A percentile compares a stretch with the other conserved stretches of the same genome.
phyloP scores from a whole-genome alignment of 2,113 vertebrate species.

The Tautogolabrus adspersus region DNA sequence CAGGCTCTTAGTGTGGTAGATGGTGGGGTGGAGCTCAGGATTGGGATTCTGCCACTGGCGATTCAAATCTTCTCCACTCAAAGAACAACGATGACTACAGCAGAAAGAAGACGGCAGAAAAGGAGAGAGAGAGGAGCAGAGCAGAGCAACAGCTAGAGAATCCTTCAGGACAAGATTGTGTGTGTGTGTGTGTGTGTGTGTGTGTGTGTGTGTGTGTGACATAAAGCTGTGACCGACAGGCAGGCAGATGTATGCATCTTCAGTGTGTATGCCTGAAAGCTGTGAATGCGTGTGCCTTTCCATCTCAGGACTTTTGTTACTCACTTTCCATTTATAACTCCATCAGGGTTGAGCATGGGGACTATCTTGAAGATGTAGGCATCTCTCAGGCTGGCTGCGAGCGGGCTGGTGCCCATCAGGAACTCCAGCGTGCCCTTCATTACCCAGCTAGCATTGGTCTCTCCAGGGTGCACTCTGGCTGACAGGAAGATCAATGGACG shows the following conservation, averaged over 20 bases:
- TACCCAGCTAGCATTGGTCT: constrained; percentile 99
- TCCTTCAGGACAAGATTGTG: constrained; percentile 32
- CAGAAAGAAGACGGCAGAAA: constrained; percentile 30
- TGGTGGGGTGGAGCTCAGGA: constrained; percentile 95
- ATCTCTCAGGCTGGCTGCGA: constrained; percentile 92
- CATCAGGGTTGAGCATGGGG: constrained; percentile 99
- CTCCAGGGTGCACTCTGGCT: constrained; percentile 96
- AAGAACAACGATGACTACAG: constrained; percentile 94
- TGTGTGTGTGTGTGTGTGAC: constrained; percentile 14
- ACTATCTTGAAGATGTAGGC: constrained; percentile 98
- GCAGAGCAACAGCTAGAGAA: constrained; percentile 46
- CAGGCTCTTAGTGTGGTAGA: constrained; percentile 97
- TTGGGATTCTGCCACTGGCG: constrained; percentile 97
- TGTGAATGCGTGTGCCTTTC: not conserved
- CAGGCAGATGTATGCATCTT: constrained; percentile 24
- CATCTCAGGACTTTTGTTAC: constrained; percentile 48
- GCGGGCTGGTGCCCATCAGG: constrained; percentile 91
- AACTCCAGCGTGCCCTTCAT: constrained; percentile 99
- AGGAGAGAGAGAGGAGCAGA: constrained; percentile 33
- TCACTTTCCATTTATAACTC: constrained; percentile 99
- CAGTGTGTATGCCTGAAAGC: constrained; percentile 34
- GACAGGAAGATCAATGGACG: constrained; percentile 96
- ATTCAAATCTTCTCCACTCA: constrained; percentile 99
- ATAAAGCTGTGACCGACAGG: constrained; percentile 24
- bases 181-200: constrained; percentile 21